A percentile compares a stretch with the other conserved stretches of the same genome.
These are phyloP conservation scores for Epistrophella euchroma DNA, from an alignment of 2,888 invertebrate species.

Conservation along the genomic window DNA sequence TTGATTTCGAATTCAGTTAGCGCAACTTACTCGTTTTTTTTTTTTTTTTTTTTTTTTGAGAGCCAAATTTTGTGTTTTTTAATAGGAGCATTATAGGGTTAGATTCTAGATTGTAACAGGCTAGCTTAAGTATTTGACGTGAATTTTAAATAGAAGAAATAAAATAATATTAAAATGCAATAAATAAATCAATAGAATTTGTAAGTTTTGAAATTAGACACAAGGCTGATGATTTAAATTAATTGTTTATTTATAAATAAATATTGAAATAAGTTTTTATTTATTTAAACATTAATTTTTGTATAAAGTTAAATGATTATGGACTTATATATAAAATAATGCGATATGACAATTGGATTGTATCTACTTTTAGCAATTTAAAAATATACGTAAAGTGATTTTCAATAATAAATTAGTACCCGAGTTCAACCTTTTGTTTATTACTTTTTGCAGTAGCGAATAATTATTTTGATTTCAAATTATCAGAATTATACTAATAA, in stretches of 20 bases:
- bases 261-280: not conserved
- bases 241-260: not conserved
- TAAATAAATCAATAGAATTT: constrained; percentile 17
- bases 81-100: constrained; percentile 6
- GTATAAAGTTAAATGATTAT: not conserved
- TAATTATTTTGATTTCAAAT: too few species aligned
- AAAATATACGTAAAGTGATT: not conserved
- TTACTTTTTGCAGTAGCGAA: not conserved
- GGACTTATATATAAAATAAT: not conserved
- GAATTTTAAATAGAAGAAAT: constrained; percentile 14
- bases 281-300: not conserved
- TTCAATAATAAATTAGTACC: not conserved
- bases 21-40: constrained; percentile 34
- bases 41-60: constrained; percentile 14
- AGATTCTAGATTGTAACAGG: not conserved
- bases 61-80: constrained; percentile 13
- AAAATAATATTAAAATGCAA: constrained; percentile 17
- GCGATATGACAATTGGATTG: too few species aligned
- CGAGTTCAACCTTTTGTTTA: not conserved
- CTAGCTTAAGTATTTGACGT: not conserved
- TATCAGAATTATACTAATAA: too few species aligned
- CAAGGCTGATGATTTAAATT: not conserved
- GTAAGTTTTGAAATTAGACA: not conserved
- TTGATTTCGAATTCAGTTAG: constrained; percentile 67
- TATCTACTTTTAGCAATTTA: too few species aligned